phyloP scores from a whole-genome alignment of 2,888 invertebrate genomes.

The Calephelis perditalis region DNA sequence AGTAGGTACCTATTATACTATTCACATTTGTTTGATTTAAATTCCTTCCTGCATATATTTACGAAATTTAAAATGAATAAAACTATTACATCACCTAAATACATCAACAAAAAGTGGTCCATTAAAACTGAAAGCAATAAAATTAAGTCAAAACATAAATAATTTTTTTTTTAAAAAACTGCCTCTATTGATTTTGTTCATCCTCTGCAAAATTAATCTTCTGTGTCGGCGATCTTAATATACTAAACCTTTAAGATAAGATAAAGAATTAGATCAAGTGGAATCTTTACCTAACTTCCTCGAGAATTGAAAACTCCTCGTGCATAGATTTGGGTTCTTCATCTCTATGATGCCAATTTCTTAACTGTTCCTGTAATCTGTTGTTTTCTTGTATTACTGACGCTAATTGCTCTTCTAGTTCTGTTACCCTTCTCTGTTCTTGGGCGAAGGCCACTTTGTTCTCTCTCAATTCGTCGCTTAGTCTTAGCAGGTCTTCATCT shows the following conservation, averaged over 20 bases:
- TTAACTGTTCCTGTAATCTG: constrained; percentile 83
- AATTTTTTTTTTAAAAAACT: too few species aligned
- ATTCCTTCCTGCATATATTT: too few species aligned
- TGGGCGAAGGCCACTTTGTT: constrained; percentile 82
- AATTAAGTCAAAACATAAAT: too few species aligned
- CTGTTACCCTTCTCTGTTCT: constrained; percentile 85
- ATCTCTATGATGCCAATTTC: constrained; percentile 80
- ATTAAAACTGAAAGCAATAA: too few species aligned
- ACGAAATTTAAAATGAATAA: too few species aligned
- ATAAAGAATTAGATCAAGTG: not conserved
- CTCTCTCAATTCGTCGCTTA: constrained; percentile 85
- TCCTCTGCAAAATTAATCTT: not conserved
- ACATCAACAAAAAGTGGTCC: too few species aligned
- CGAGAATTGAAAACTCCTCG: constrained; percentile 89
- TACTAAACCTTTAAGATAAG: not conserved
- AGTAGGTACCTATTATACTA: too few species aligned
- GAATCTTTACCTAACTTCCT: constrained; percentile 86
- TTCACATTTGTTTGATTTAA: too few species aligned
- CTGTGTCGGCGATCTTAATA: not conserved
- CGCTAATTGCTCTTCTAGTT: constrained; percentile 87
- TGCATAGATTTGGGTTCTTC: constrained; percentile 90
- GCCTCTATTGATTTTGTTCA: too few species aligned
- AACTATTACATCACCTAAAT: too few species aligned
- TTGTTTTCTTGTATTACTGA: constrained; percentile 84
- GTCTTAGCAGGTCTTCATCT: constrained; percentile 70